Evolutionary conservation across 2,113 vertebrate genomes (phyloP), one percentile per base, ranked within the genome.

Genomic region (Xerus inauris): DNA sequence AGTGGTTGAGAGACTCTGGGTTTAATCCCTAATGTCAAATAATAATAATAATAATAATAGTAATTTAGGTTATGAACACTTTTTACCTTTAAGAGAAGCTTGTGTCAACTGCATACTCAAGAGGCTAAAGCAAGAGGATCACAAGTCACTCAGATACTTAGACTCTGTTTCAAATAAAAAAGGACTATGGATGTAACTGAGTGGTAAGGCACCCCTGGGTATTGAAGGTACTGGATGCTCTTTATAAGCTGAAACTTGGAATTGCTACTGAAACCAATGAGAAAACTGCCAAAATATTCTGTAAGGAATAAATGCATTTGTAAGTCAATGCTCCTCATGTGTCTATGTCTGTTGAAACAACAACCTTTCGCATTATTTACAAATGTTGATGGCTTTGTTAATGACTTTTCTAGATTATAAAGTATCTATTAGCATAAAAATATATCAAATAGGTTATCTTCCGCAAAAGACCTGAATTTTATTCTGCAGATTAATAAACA

Each of bases 401-500:
- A 30, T 40, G 88, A 35, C 19, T 92, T 73, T 26, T 95, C 32
- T 69, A 92, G 51, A 87, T 86, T 67, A 79, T 35, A 85, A 89
- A 96, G 57, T 13, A 9, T 65, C 91, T 72, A 13, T 0, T 71
- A 77, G 35, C 77, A 94, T 86, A 24, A 81, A 94, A 86, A 96
- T 87, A 91, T 45, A 75, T 64, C 42, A 75, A 8, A 64, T 86
- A 72, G 73, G 20, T n/a, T 64, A 85, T 97, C 82, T 87, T 92
- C 59, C 87, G 67, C 91, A 87, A 6, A 28, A 90, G 30, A 59
- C 87, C 12, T 32, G 8, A 62, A 42, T 88, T 98, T 87, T 73
- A 57, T 51, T 30, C 38, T 69, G 24, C 62, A 95, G 96, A 24
- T 47, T 72, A 94, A 89, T 19, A 85, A 94, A 88, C 16, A 97